Evolutionary conservation across 2,113 vertebrate species (phyloP).

Genomic region (Cnemophilus loriae): DNA sequence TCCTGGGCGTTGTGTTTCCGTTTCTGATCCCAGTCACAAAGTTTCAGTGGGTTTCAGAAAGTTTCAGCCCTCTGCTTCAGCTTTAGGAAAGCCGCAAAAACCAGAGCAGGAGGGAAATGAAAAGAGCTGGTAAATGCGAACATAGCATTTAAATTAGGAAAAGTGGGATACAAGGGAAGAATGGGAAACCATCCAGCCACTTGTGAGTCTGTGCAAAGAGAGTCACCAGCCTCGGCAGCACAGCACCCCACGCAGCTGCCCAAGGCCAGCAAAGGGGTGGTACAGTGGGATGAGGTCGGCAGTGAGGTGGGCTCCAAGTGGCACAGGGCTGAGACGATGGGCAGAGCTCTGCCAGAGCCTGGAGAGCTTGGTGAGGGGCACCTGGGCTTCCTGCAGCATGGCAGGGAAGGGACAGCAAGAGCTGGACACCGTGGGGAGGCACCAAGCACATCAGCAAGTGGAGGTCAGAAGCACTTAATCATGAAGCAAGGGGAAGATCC

Average conservation of each 20-base stretch:
- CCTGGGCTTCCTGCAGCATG: accelerated
- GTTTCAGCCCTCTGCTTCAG: background rate
- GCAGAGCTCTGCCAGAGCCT: background rate
- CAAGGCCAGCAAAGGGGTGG: background rate
- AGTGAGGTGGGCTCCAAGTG: accelerated
- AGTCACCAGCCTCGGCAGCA: background rate
- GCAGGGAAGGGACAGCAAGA: background rate
- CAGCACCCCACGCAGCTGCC: background rate
- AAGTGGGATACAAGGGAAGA: background rate
- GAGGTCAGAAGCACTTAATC: background rate
- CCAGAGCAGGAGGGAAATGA: background rate
- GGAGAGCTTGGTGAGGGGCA: accelerated
- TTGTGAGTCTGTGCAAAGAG: background rate
- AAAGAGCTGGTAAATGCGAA: background rate
- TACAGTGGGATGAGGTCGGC: accelerated
- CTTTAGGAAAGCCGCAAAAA: background rate
- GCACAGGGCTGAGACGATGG: accelerated
- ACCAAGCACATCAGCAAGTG: too few relatives aligned
- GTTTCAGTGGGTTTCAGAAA: background rate
- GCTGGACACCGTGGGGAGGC: accelerated
- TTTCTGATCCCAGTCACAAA: background rate
- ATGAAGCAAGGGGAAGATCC: background rate
- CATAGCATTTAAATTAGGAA: background rate
- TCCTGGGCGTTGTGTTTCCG: background rate
- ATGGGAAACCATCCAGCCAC: background rate